These are phyloP conservation scores for Venusia cambrica DNA, from an alignment of 2,888 invertebrate genomes.

Conservation along the genomic window DNA sequence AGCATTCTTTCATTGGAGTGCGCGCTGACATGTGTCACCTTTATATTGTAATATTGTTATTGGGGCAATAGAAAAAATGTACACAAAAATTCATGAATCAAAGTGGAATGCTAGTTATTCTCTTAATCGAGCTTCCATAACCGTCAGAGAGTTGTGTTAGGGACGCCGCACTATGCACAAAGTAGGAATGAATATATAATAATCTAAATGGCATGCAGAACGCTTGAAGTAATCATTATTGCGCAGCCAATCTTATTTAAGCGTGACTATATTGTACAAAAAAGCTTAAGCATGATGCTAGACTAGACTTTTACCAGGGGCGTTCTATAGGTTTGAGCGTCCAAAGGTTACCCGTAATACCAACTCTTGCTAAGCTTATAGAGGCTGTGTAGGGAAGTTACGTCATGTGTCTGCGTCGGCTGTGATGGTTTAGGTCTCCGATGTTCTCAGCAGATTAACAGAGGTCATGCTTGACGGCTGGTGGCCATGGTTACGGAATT, in stretches of 20 bases:
- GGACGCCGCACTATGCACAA: constrained; percentile 78
- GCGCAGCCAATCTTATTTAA: constrained; percentile 81
- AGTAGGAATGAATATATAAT: constrained; percentile 78
- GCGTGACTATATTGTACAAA: constrained; percentile 82
- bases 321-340: constrained; percentile 77
- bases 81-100: constrained; percentile 46
- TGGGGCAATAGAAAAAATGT: constrained; percentile 36
- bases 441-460: constrained; percentile 54
- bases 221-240: constrained; percentile 82
- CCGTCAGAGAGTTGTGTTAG: constrained; percentile 75
- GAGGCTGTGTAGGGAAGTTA: constrained; percentile 74
- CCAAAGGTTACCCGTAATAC: constrained; percentile 79
- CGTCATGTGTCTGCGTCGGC: constrained; percentile 65
- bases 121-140: constrained; percentile 66
- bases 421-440: constrained; percentile 59
- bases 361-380: constrained; percentile 77
- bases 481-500: constrained; percentile 66
- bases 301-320: constrained; percentile 80
- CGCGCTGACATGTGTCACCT: constrained; percentile 77
- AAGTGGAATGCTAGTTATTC: constrained; percentile 56
- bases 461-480: constrained; percentile 69
- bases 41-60: constrained; percentile 64
- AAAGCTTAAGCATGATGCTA: constrained; percentile 81
- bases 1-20: constrained; percentile 74
- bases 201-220: constrained; percentile 81